Evolutionary conservation across 2,797 vertebrate genomes (phyloP).

Genomic region (Schizothorax lantsangensis): DNA sequence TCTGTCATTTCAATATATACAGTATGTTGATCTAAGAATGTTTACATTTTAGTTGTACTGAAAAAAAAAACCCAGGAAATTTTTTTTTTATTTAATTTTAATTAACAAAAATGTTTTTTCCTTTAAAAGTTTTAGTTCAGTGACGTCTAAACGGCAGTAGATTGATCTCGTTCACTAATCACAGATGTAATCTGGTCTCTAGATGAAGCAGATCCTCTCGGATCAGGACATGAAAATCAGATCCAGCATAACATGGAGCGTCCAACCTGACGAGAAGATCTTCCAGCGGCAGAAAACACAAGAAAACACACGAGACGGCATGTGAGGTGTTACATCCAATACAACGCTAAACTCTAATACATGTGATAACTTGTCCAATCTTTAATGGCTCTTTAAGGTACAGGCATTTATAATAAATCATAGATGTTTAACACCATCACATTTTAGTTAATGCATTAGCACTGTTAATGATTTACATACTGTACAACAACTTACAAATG

Average conservation of each 20-base stretch:
- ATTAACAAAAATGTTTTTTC: too few species aligned
- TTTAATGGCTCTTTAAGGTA: background rate
- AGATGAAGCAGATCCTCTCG: slow-evolving; percentile 2
- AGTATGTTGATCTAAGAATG: too few species aligned
- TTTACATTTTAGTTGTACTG: background rate
- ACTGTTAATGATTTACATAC: too few species aligned
- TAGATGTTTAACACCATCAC: background rate
- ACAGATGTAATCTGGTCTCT: background rate
- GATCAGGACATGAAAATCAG: background rate
- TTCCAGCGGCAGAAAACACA: background rate
- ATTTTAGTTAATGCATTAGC: too few species aligned
- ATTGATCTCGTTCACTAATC: background rate
- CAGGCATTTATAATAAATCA: background rate
- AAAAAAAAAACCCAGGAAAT: too few species aligned
- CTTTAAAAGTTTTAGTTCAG: background rate
- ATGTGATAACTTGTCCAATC: background rate
- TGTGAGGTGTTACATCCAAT: background rate
- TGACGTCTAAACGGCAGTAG: background rate
- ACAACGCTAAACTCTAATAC: background rate
- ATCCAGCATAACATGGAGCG: background rate
- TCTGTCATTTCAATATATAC: too few species aligned
- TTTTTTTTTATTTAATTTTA: too few species aligned
- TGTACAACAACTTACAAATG: background rate
- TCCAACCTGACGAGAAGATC: background rate
- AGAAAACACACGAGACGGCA: too few species aligned